Percentiles rank a stretch among this genome's conserved stretches.
Evolutionary conservation across 2,888 invertebrate genomes (phyloP).

Genomic region (Tenthredo distinguenda): DNA sequence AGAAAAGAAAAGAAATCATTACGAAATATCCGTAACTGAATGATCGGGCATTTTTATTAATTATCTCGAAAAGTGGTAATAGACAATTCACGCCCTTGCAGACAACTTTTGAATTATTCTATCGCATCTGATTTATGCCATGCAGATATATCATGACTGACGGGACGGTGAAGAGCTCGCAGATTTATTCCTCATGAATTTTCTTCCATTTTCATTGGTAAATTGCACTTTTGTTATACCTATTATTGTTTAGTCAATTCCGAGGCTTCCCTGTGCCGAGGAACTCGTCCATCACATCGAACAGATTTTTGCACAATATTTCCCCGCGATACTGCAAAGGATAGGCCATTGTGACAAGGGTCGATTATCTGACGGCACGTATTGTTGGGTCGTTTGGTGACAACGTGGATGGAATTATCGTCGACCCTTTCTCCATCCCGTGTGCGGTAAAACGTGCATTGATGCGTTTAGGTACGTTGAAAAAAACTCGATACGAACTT

Average conservation of each 20-base stretch:
- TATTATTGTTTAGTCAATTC: background rate
- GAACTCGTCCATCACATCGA: conserved; percentile 22
- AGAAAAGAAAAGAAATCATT: too few relatives aligned
- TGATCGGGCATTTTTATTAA: background rate
- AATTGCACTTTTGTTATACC: conserved; percentile 31
- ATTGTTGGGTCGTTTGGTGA: conserved; percentile 47
- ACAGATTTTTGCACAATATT: conserved; percentile 30
- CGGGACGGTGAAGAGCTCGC: background rate
- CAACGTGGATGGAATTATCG: conserved; percentile 48
- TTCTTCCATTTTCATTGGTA: background rate
- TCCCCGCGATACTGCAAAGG: conserved; percentile 37
- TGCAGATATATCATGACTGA: background rate
- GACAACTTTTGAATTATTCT: too few relatives aligned
- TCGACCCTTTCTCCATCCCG: conserved; percentile 23
- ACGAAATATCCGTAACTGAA: background rate
- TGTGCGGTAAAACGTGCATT: conserved; percentile 29
- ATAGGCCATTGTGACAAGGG: conserved; percentile 44
- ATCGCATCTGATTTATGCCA: too few relatives aligned
- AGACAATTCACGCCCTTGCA: too few relatives aligned
- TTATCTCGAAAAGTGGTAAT: too few relatives aligned
- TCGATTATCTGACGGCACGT: conserved; percentile 48
- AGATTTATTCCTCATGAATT: background rate
- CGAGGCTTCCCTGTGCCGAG: background rate
- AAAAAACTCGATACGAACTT: conserved; percentile 14
- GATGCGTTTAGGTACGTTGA: conserved; percentile 12